phyloP scores from a whole-genome alignment of 2,797 vertebrate genomes.

The Borostomias antarcticus region DNA sequence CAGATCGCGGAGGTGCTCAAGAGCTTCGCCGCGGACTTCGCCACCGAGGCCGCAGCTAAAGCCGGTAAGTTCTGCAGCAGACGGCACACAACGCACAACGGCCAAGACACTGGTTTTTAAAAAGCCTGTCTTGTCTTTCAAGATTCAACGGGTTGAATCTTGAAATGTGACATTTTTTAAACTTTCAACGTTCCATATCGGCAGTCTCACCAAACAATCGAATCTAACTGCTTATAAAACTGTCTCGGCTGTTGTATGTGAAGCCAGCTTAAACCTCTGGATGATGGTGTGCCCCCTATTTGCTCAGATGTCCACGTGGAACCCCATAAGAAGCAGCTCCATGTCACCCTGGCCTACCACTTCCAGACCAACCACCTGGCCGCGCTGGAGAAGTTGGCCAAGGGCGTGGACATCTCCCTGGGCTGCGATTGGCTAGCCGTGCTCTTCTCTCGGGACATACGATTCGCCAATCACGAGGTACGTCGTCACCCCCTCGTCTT shows the following conservation, averaged over 20 bases:
- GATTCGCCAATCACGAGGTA: constrained; percentile 96
- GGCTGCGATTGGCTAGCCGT: constrained; percentile 94
- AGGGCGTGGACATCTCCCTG: constrained; percentile 85
- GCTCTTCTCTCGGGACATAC: constrained; percentile 94
- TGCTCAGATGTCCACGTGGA: constrained; percentile 81
- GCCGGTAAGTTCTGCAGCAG: constrained; percentile 79
- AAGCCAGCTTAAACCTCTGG: too few relatives aligned
- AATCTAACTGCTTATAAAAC: too few relatives aligned
- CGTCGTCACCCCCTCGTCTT: neutral
- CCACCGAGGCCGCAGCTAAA: constrained; percentile 88
- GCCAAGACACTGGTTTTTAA: too few relatives aligned
- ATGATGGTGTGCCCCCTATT: neutral
- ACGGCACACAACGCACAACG: too few relatives aligned
- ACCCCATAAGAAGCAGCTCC: constrained; percentile 97
- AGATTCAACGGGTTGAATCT: too few relatives aligned
- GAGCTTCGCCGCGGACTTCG: constrained; percentile 92
- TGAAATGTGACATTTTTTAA: too few relatives aligned
- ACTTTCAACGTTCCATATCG: too few relatives aligned
- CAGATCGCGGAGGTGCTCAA: constrained; percentile 93
- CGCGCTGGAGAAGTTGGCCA: constrained; percentile 90
- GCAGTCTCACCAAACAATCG: too few relatives aligned
- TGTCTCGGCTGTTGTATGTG: too few relatives aligned
- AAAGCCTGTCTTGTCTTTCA: neutral
- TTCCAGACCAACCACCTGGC: constrained; percentile 90
- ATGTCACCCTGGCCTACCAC: constrained; percentile 96